Conservation (phyloP, 2,797 vertebrate species). For the Cygnus olor region DNA sequence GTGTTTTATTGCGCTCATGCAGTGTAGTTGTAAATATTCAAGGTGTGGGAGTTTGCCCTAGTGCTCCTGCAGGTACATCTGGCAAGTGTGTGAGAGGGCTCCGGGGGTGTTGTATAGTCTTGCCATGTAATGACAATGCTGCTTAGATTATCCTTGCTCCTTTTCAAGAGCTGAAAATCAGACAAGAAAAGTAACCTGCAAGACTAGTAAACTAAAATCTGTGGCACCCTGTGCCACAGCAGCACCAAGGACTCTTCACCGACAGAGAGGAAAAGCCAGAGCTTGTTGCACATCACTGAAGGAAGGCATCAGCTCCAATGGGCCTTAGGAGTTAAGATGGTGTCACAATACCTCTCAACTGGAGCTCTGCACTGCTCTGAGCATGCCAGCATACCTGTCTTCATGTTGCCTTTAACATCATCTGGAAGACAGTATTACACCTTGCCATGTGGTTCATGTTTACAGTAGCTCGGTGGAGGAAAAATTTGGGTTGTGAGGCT, state of each 20-base stretch:
- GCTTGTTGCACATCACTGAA: neutral
- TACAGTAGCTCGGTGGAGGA: neutral
- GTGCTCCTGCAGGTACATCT: neutral
- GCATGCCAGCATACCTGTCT: neutral
- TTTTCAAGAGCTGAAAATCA: neutral
- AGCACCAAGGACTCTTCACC: neutral
- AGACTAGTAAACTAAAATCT: too few relatives aligned
- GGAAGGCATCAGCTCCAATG: neutral
- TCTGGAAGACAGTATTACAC: neutral
- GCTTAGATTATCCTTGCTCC: neutral
- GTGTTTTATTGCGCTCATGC: neutral
- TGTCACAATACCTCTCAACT: neutral
- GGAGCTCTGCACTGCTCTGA: neutral
- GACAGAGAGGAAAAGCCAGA: neutral
- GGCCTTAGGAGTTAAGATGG: neutral
- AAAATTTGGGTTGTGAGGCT: neutral
- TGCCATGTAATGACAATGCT: neutral
- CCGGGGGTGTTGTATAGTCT: neutral
- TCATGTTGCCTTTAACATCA: neutral
- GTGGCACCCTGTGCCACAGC: fast-evolving
- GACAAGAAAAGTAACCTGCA: neutral
- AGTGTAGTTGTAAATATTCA: neutral
- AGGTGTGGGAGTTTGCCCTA: neutral
- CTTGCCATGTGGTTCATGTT: neutral
- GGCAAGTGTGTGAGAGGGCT: neutral